Conservation (phyloP, 2,113 vertebrate genomes). For the Pterocles orientalis region DNA sequence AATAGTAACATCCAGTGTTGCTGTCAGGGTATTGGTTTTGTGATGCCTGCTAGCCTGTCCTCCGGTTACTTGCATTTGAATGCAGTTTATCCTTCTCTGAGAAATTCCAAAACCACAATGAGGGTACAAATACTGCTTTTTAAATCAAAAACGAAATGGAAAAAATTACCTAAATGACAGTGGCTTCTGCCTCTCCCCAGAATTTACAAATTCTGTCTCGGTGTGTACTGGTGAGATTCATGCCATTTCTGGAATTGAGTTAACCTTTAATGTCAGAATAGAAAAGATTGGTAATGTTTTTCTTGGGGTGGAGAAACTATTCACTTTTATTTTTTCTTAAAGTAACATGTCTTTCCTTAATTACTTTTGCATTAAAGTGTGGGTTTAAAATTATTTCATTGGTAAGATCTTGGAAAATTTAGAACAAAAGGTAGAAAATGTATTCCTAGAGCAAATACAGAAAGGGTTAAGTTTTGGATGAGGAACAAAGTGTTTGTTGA, state of each 20-base stretch:
- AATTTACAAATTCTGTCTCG: not conserved
- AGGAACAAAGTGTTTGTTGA: not conserved
- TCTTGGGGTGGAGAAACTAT: not conserved
- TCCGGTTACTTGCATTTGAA: not conserved
- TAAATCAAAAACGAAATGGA: not conserved
- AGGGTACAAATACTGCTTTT: not conserved
- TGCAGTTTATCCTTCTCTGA: not conserved
- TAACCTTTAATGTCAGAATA: constrained; percentile 30
- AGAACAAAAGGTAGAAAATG: not conserved
- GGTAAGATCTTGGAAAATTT: not conserved
- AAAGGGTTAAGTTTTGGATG: not conserved
- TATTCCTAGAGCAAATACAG: not conserved
- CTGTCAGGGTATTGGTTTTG: not conserved
- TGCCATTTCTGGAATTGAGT: constrained; percentile 8
- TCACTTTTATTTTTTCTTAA: not conserved
- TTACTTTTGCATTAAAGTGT: not conserved
- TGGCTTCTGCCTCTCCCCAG: not conserved
- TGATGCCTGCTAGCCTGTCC: not conserved
- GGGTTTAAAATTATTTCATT: not conserved
- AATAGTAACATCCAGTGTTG: not conserved
- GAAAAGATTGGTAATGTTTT: not conserved
- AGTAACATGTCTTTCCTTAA: not conserved
- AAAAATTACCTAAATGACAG: not conserved
- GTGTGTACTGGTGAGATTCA: not conserved
- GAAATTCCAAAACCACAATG: not conserved